phyloP scores from a whole-genome alignment of 2,888 invertebrate genomes.

The Tipula helvola region DNA sequence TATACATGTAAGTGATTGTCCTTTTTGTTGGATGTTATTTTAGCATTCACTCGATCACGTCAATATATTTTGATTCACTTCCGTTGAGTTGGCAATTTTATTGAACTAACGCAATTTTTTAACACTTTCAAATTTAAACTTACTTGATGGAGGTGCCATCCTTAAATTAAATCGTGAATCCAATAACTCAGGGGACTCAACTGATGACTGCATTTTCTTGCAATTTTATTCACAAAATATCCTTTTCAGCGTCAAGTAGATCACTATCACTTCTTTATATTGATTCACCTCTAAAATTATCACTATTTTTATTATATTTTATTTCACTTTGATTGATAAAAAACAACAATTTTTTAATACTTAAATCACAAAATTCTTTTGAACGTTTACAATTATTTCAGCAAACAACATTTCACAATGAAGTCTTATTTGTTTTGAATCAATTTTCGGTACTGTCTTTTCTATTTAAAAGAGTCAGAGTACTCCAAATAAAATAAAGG shows the following conservation, averaged over 20 bases:
- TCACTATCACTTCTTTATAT: not conserved
- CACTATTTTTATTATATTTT: not conserved
- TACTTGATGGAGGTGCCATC: constrained; percentile 31
- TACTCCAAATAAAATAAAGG: not conserved
- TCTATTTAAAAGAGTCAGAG: not conserved
- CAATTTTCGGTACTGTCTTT: not conserved
- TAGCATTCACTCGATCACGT: not conserved
- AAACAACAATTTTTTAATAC: not conserved
- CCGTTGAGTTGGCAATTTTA: not conserved
- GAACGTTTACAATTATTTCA: not conserved
- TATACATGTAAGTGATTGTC: not conserved
- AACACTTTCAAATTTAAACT: constrained; percentile 19
- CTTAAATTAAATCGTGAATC: constrained; percentile 29
- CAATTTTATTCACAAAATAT: not conserved
- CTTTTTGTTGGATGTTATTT: not conserved
- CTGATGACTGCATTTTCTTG: constrained; percentile 26
- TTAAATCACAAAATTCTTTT: not conserved
- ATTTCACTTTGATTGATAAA: not conserved
- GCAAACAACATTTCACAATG: not conserved
- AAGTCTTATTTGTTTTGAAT: not conserved
- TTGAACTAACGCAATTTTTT: not conserved
- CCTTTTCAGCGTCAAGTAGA: not conserved
- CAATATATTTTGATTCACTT: not conserved
- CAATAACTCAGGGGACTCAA: constrained; percentile 29
- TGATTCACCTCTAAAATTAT: not conserved